Conservation (phyloP, 1,140 invertebrate genomes). For the Orchestia grillus region DNA sequence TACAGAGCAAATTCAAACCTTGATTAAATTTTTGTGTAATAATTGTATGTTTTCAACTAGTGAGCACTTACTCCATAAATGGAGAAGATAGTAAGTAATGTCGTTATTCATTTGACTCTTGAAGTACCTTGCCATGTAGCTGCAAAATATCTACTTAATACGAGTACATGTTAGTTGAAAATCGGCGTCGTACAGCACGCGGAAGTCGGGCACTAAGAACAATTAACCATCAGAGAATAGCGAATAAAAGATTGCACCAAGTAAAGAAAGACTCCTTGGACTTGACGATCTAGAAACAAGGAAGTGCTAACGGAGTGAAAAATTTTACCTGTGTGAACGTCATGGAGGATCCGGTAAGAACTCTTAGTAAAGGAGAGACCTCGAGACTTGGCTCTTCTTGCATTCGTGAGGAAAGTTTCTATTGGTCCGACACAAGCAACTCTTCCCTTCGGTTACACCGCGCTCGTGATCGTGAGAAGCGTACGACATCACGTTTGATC, state of each 20-base stretch:
- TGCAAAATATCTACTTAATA: background rate
- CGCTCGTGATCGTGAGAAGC: background rate
- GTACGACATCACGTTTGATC: background rate
- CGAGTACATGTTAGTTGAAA: background rate
- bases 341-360: background rate
- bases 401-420: conserved; percentile 32
- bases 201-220: conserved; percentile 13
- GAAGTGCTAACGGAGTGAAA: conserved; percentile 10
- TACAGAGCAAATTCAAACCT: too few species aligned
- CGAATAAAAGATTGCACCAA: background rate
- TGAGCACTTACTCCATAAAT: background rate
- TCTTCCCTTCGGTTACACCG: background rate
- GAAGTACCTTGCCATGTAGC: background rate
- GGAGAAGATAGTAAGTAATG: background rate
- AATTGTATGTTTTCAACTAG: too few species aligned
- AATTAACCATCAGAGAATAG: background rate
- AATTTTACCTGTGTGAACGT: background rate
- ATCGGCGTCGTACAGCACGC: background rate
- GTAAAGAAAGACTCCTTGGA: background rate
- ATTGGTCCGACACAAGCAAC: background rate
- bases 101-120: background rate
- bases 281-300: background rate
- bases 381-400: background rate
- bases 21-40: too few species aligned
- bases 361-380: background rate